phyloP scores from a whole-genome alignment of 2,797 vertebrate species.

The Mallotus villosus region DNA sequence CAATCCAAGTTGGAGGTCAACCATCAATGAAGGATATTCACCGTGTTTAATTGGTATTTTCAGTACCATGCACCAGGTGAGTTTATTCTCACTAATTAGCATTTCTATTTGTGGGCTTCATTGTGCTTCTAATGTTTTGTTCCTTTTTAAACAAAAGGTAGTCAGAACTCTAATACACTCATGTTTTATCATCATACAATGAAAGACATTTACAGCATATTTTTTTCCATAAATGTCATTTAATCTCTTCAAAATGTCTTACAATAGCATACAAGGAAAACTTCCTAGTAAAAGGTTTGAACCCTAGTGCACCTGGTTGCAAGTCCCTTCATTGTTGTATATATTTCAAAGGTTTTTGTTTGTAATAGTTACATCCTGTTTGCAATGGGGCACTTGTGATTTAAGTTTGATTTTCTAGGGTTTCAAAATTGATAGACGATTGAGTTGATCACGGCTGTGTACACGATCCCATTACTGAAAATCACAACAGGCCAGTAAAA shows the following conservation, averaged over 20 bases:
- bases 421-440: constrained; percentile 12
- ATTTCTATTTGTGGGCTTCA: background rate
- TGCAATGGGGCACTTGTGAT: constrained; percentile 3
- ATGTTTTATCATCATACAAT: background rate
- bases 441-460: constrained; percentile 20
- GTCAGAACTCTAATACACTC: background rate
- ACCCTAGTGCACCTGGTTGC: constrained; percentile 25
- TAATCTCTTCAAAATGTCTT: constrained; percentile 70
- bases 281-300: constrained; percentile 46
- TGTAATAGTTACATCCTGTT: background rate
- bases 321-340: constrained; percentile 9
- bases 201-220: constrained; percentile 55
- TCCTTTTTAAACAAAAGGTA: background rate
- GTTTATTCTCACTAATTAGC: constrained; percentile 44
- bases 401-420: background rate
- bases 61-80: constrained; percentile 35
- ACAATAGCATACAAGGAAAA: constrained; percentile 56
- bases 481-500: constrained; percentile 47
- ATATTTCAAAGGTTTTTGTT: constrained; percentile 6
- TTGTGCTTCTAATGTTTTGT: background rate
- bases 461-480: constrained; percentile 39
- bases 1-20: background rate
- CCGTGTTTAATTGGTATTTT: background rate
- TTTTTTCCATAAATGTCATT: constrained; percentile 61
- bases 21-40: background rate